phyloP scores from a whole-genome alignment of 2,797 vertebrate genomes.

The Onychomys torridus region DNA sequence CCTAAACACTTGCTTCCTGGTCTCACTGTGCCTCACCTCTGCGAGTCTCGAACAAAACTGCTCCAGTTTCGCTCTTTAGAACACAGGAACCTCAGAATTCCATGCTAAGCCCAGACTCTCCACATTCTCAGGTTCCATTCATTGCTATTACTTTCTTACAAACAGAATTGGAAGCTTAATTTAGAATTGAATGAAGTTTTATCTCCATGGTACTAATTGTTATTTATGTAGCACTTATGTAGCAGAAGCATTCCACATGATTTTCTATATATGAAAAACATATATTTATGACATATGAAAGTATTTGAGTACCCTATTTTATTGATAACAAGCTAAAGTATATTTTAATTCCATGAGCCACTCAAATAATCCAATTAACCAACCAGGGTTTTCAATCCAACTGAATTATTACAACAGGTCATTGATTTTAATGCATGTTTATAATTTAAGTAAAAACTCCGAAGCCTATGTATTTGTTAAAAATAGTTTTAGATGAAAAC shows the following conservation, averaged over 20 bases:
- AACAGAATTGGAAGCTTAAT: neutral
- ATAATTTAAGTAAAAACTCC: constrained; percentile 23
- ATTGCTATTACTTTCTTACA: neutral
- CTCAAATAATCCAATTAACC: neutral
- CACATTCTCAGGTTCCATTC: neutral
- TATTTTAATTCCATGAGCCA: neutral
- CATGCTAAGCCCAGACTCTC: neutral
- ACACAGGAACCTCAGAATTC: constrained; percentile 16
- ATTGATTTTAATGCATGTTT: neutral
- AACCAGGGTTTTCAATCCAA: neutral
- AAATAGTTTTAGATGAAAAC: no score
- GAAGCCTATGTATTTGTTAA: neutral
- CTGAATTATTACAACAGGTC: neutral
- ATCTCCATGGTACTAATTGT: neutral
- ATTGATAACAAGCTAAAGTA: neutral
- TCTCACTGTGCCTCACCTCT: constrained; percentile 35
- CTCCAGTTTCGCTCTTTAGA: constrained; percentile 39
- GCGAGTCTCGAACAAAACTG: constrained; percentile 42
- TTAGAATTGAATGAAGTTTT: neutral
- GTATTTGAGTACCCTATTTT: neutral
- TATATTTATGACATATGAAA: neutral
- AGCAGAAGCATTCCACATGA: neutral
- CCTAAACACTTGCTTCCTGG: constrained; percentile 38
- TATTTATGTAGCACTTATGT: neutral
- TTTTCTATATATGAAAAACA: neutral